phyloP scores from a whole-genome alignment of 2,113 vertebrate species.

The Climacteris rufus region DNA sequence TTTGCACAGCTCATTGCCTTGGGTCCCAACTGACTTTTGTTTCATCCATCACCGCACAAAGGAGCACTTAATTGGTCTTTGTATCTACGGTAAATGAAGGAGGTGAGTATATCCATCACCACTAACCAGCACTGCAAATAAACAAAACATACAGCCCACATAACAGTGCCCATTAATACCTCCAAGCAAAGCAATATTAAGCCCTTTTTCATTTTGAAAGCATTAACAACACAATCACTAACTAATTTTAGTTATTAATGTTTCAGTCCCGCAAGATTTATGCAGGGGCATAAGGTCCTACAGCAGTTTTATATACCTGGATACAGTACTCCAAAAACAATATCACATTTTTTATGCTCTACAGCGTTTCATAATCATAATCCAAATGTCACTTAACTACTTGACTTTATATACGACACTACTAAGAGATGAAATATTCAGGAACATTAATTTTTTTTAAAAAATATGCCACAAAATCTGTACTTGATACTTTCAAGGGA shows the following conservation, averaged over 20 bases:
- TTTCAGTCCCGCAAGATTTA: not conserved
- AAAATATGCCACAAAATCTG: not conserved
- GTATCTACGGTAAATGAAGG: not conserved
- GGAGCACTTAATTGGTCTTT: slow-evolving; percentile 35
- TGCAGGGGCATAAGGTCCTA: not conserved
- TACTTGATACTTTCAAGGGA: not conserved
- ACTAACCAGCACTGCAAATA: not conserved
- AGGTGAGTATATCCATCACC: slow-evolving; percentile 34
- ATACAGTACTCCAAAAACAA: not conserved
- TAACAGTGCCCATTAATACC: not conserved
- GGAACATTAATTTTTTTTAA: not conserved
- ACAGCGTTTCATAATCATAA: not conserved
- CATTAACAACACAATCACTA: not conserved
- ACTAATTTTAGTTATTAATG: not conserved
- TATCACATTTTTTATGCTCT: not conserved
- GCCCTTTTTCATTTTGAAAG: slow-evolving; percentile 10
- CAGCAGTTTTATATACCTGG: not conserved
- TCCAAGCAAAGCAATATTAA: not conserved
- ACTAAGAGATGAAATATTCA: not conserved
- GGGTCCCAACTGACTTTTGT: not conserved
- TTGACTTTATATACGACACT: not conserved
- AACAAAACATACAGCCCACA: not conserved
- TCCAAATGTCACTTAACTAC: not conserved
- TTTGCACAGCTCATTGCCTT: not conserved
- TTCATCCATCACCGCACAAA: slow-evolving; percentile 34